These are phyloP conservation scores for Lepisosteus oculatus DNA, from an alignment of 2,113 vertebrate species.

Conservation along the genomic window DNA sequence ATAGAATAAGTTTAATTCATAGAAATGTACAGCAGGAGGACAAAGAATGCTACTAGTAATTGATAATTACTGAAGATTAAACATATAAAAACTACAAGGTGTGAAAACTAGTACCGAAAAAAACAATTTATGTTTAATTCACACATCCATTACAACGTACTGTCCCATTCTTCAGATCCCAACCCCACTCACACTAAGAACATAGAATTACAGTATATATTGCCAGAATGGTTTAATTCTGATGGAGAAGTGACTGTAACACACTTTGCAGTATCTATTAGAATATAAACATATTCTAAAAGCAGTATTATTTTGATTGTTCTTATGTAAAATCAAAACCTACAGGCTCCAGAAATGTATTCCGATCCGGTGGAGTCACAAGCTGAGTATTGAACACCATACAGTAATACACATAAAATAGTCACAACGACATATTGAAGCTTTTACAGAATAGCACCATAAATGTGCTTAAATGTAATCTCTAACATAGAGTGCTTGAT, in stretches of 20 bases:
- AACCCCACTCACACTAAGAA: not conserved
- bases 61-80: not conserved
- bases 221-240: not conserved
- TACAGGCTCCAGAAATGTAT: not conserved
- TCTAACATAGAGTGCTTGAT: slow-evolving; percentile 62
- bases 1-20: not conserved
- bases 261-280: not conserved
- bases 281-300: slow-evolving; percentile 17
- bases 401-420: slow-evolving; percentile 7
- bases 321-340: slow-evolving; percentile 3
- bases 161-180: not conserved
- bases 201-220: not conserved
- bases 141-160: not conserved
- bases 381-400: not conserved
- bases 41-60: not conserved
- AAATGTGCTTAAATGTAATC: slow-evolving; percentile 55
- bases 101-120: not conserved
- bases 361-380: not conserved
- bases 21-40: not conserved
- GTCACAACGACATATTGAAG: slow-evolving; percentile 21
- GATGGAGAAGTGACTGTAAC: not conserved
- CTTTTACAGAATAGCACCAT: slow-evolving; percentile 52
- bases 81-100: not conserved
- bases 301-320: slow-evolving; percentile 21
- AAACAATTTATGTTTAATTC: not conserved